Evolutionary conservation across 2,888 invertebrate genomes (phyloP), one percentile per base, ranked within the genome.

Genomic region (Papilio protenor): DNA sequence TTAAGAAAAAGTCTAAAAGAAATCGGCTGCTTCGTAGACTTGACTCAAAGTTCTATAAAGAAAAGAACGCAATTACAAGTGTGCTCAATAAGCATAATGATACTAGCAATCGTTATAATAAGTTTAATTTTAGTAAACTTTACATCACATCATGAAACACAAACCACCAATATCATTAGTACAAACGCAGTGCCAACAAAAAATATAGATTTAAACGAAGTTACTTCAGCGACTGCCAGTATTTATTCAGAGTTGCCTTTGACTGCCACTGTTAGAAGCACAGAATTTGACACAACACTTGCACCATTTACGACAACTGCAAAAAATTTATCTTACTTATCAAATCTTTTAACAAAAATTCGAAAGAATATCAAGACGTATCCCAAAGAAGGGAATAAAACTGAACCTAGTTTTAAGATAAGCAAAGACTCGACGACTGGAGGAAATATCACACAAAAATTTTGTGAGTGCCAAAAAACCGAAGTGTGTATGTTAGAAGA

Each of bases 401-500:
- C 83, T 77, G 83, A 87, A 80, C 84, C 87, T 80, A 87, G 83
- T 79, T 80, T 82, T 79, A 90, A 87, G 81, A 87, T 89, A 77
- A 93, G 90, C 81, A 91, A 94, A 59, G 88, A 91, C 74, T 12
- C 18, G 75, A 90, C 86, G 80, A 92, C 91, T 82, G 88, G 90
- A 21, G 21, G 11, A 89, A 91, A 93, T 84, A 82, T 92, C 83
- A 90, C 92, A 73, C 85, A 88, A 85, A 91, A 86, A 82, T 94
- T 94, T 87, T 95, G 95, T 84, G 91, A 92, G 91, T 95, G 95
- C 92, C 92, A 94, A 90, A 92, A 83, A 80, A 89, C 90, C 81
- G 96, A 96, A 90, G 95, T 96, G 79, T 96, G 96, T 90, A 96
- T 96, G 88, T 95, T 96, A 73, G 94, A 96, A 82, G 95, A 95